These are phyloP conservation scores for Synergus gifuensis DNA, from an alignment of 2,888 invertebrate genomes.

Conservation along the genomic window DNA sequence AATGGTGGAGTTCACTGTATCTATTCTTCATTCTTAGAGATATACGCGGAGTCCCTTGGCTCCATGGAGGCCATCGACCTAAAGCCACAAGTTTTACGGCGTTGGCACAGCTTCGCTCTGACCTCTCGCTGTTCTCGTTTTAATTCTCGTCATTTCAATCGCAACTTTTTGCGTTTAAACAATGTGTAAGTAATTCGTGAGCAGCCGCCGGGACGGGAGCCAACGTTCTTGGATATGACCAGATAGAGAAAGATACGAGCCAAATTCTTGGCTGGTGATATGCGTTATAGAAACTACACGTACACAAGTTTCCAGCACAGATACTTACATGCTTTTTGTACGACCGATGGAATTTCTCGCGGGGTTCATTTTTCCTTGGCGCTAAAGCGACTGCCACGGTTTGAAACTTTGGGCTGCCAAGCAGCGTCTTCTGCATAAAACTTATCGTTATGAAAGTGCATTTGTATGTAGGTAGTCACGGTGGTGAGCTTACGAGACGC, in stretches of 20 bases:
- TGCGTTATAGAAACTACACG: constrained; percentile 10
- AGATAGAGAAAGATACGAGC: constrained; percentile 48
- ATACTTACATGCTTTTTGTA: constrained; percentile 20
- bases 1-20: background rate
- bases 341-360: constrained; percentile 41
- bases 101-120: constrained; percentile 64
- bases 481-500: constrained; percentile 27
- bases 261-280: constrained; percentile 43
- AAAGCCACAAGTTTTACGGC: constrained; percentile 63
- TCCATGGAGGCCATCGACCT: constrained; percentile 43
- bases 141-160: constrained; percentile 68
- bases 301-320: constrained; percentile 5
- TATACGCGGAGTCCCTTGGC: constrained; percentile 9
- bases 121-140: constrained; percentile 58
- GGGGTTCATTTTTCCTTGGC: constrained; percentile 37
- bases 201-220: constrained; percentile 52
- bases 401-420: constrained; percentile 40
- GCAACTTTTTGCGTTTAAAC: constrained; percentile 64
- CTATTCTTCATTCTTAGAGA: constrained; percentile 9
- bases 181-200: constrained; percentile 61
- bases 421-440: constrained; percentile 40
- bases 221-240: constrained; percentile 52
- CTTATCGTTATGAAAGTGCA: constrained; percentile 41
- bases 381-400: constrained; percentile 40
- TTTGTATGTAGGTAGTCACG: constrained; percentile 31